Evolutionary conservation across 2,888 invertebrate species (phyloP).

Genomic region (Hyles lineata): DNA sequence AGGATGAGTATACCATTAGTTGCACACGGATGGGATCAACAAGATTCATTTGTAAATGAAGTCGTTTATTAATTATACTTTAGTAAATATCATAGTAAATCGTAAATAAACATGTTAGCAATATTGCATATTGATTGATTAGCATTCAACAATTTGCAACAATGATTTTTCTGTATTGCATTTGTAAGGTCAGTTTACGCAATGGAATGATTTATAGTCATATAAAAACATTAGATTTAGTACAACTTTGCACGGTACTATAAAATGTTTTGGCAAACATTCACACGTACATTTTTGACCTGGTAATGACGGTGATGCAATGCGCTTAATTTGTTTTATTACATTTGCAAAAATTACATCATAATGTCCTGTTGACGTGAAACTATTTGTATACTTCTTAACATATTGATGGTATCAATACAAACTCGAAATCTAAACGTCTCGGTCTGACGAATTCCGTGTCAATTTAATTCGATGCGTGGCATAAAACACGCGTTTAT

Average conservation of each 20-base stretch:
- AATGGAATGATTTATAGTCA: neutral
- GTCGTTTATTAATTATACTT: neutral
- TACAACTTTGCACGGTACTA: conserved; percentile 5
- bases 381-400: conserved; percentile 23
- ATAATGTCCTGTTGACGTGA: conserved; percentile 16
- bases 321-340: conserved; percentile 12
- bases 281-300: conserved; percentile 15
- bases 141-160: neutral
- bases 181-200: neutral
- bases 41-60: conserved; percentile 6
- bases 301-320: conserved; percentile 2
- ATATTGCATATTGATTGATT: neutral
- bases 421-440: neutral
- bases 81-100: conserved; percentile 1
- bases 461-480: conserved; percentile 9
- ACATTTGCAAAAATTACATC: conserved; percentile 23
- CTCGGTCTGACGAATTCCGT: neutral
- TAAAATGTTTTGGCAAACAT: conserved; percentile 27
- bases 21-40: neutral
- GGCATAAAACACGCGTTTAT: neutral
- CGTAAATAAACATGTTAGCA: neutral
- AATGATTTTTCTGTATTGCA: conserved; percentile 4
- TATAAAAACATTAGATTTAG: neutral
- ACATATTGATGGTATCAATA: conserved; percentile 19
- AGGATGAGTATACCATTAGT: neutral